These are phyloP conservation scores for Calephelis virginiensis DNA, from an alignment of 1,140 invertebrate species.

Conservation along the genomic window DNA sequence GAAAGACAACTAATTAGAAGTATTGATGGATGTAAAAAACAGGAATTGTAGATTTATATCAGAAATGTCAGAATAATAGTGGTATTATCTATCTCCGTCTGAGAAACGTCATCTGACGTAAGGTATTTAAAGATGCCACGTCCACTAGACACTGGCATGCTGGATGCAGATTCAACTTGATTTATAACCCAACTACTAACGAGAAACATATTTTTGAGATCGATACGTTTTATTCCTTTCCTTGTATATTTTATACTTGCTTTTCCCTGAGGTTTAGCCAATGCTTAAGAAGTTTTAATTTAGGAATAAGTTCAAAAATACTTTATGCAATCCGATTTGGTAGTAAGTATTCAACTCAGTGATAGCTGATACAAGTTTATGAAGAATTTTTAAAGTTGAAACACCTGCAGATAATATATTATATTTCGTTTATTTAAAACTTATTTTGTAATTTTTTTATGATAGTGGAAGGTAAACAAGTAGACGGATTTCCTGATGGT, in stretches of 20 bases:
- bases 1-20: too few species aligned
- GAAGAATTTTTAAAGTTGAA: too few species aligned
- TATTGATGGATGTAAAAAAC: not conserved
- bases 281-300: too few species aligned
- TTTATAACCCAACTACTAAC: not conserved
- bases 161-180: not conserved
- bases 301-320: too few species aligned
- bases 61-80: conserved; percentile 6
- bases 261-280: not conserved
- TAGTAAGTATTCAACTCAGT: too few species aligned
- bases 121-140: conserved; percentile 8
- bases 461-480: too few species aligned
- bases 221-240: not conserved
- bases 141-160: not conserved
- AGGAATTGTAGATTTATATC: conserved; percentile 3
- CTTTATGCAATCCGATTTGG: too few species aligned
- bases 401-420: too few species aligned
- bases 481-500: too few species aligned
- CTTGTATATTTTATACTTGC: not conserved
- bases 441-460: too few species aligned
- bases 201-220: not conserved
- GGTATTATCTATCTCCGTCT: conserved; percentile 4
- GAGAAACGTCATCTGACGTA: conserved; percentile 3
- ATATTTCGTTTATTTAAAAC: too few species aligned
- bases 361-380: too few species aligned